phyloP scores from a whole-genome alignment of 2,888 invertebrate genomes.

The Chromoteleia sp. region DNA sequence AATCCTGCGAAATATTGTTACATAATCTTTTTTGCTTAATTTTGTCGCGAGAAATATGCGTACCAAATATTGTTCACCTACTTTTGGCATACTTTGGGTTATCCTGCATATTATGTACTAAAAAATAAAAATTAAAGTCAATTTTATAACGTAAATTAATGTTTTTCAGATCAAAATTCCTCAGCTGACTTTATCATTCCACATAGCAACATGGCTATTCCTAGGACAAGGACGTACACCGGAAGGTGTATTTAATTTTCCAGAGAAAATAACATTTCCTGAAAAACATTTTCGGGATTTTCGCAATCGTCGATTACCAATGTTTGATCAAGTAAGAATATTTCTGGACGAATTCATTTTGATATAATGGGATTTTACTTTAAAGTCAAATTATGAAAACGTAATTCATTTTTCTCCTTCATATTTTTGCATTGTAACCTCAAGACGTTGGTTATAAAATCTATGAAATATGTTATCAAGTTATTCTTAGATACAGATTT shows the following conservation, averaged over 20 bases:
- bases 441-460: too few relatives aligned
- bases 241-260: slow-evolving; percentile 75
- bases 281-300: slow-evolving; percentile 80
- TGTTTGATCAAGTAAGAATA: slow-evolving; percentile 52
- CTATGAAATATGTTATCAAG: neutral
- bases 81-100: too few relatives aligned
- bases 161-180: slow-evolving; percentile 77
- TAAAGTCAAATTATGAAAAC: neutral
- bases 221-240: slow-evolving; percentile 78
- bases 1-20: too few relatives aligned
- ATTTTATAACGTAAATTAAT: too few relatives aligned
- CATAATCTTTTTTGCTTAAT: too few relatives aligned
- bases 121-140: too few relatives aligned
- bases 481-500: neutral
- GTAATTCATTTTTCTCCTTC: too few relatives aligned
- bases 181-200: slow-evolving; percentile 82
- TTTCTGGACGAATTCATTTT: slow-evolving; percentile 1
- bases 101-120: too few relatives aligned
- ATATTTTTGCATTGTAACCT: too few relatives aligned
- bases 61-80: too few relatives aligned
- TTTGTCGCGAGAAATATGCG: too few relatives aligned
- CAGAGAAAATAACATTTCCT: slow-evolving; percentile 78
- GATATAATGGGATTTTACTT: neutral
- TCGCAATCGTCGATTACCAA: slow-evolving; percentile 56
- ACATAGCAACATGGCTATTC: slow-evolving; percentile 81